Base-by-base conservation (phyloP, 2,888 invertebrate species). In the Helicoverpa assulta region DNA sequence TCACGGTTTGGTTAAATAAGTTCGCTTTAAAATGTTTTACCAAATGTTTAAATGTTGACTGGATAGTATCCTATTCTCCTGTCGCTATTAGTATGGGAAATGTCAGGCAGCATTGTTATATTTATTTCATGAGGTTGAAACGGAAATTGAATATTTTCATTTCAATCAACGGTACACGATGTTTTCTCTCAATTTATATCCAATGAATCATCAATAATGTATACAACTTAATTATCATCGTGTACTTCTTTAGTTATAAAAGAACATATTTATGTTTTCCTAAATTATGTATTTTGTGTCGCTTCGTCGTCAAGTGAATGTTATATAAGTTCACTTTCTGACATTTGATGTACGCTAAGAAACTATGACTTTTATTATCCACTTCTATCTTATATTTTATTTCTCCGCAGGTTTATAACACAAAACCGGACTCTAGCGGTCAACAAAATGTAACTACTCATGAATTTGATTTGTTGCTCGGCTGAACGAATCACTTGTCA, bases 351-450 rank as follows among this genome's bases (percentile, higher is more conserved):
- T 91, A 87, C 84, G 93, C 93, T 88, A 89, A 90, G 81, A 89
- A 85, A 84, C 81, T 84, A 81, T 84, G 78, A 82, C 84, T 85
- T 90, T 88, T 88, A 83, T 91, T 90, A 90, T 91, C 90, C 91
- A 94, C 92, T 92, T 94, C 94, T 95, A 91, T 94, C 92, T 94
- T 93, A 91, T 91, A 87, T 91, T 94, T 95, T 94, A 91, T 95
- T 92, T 95, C 92, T 95, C 93, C 95, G 92, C 96, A 96, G 96
- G 96, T 96, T 94, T 96, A 96, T 96, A 95, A 95, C 94, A 94
- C 95, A 94, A 96, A 96, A 95, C 91, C 95, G 96, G 96, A 96
- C 90, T 92, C 96, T 94, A 95, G 93, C 94, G 96, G 95, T 93
- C 95, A 96, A 94, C 93, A 91, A 94, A 95, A 96, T 94, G 96